These are phyloP conservation scores for Drosophila neotestacea DNA, from an alignment of 2,888 invertebrate species.

Conservation along the genomic window DNA sequence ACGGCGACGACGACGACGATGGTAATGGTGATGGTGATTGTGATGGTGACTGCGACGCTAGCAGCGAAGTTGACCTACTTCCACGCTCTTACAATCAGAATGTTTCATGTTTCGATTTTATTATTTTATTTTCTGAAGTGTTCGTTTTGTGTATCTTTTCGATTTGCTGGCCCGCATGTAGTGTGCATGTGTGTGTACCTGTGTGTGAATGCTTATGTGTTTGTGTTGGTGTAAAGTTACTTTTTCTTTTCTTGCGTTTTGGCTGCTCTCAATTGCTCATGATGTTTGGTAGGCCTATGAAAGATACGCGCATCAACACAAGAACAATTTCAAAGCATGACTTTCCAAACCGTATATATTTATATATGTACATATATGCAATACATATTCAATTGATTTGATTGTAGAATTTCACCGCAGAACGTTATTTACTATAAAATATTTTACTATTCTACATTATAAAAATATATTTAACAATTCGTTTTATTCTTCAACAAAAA, in stretches of 20 bases:
- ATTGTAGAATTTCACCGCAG: slow-evolving; percentile 33
- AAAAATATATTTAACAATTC: neutral
- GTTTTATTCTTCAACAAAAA: neutral
- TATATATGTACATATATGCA: neutral
- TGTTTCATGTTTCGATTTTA: slow-evolving; percentile 83
- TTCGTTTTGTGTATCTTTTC: slow-evolving; percentile 73
- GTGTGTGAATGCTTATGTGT: slow-evolving; percentile 29
- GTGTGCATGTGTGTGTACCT: slow-evolving; percentile 25
- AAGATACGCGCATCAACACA: slow-evolving; percentile 59
- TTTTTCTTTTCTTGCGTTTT: slow-evolving; percentile 76
- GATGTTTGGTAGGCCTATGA: slow-evolving; percentile 72
- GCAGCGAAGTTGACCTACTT: slow-evolving; percentile 72
- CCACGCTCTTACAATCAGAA: slow-evolving; percentile 82
- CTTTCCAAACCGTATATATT: slow-evolving; percentile 46
- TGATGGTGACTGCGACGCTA: slow-evolving; percentile 8
- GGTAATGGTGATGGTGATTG: slow-evolving; percentile 16
- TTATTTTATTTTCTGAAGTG: slow-evolving; percentile 66
- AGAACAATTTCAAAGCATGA: slow-evolving; percentile 75
- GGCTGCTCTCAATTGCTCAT: slow-evolving; percentile 76
- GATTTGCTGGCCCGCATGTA: slow-evolving; percentile 60
- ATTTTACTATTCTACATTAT: neutral
- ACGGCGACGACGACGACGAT: slow-evolving; percentile 31
- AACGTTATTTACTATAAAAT: slow-evolving; percentile 54
- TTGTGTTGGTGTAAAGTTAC: slow-evolving; percentile 69
- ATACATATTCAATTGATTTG: neutral